Conservation (phyloP, 1,140 invertebrate genomes). For the Trichogramma pretiosum region DNA sequence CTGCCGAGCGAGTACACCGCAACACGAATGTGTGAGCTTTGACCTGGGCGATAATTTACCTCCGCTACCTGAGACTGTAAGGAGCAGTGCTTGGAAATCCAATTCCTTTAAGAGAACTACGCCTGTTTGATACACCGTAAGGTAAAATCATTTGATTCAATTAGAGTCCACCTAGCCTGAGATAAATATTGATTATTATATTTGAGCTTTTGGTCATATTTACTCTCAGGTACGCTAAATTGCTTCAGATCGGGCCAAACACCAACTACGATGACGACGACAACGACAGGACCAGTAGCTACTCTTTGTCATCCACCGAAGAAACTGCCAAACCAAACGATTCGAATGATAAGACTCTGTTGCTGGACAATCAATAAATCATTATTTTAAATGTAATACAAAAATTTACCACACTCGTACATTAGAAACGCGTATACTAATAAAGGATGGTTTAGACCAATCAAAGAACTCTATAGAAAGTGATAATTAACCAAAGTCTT, state of each 20-base stretch:
- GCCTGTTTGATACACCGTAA: slow-evolving; percentile 46
- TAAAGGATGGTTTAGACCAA: too few species aligned
- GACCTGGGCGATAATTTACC: slow-evolving; percentile 41
- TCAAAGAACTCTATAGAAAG: too few species aligned
- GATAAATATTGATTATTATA: background rate
- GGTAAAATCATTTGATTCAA: slow-evolving; percentile 22
- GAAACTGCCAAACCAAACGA: slow-evolving; percentile 3
- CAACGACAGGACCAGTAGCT: slow-evolving; percentile 12
- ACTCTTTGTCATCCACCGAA: slow-evolving; percentile 7
- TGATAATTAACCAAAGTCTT: too few species aligned
- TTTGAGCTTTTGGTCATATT: slow-evolving; percentile 3
- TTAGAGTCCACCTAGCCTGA: background rate
- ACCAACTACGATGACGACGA: slow-evolving; percentile 23
- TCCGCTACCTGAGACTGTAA: slow-evolving; percentile 31
- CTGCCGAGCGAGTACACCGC: too few species aligned
- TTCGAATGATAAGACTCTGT: slow-evolving; percentile 6
- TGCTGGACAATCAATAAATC: slow-evolving; percentile 17
- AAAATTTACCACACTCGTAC: too few species aligned
- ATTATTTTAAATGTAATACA: too few species aligned
- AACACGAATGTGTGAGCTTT: slow-evolving; percentile 43
- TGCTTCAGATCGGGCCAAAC: slow-evolving; percentile 31
- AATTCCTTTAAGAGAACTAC: slow-evolving; percentile 46
- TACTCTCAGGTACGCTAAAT: slow-evolving; percentile 31
- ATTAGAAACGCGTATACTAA: too few species aligned
- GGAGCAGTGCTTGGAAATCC: slow-evolving; percentile 34